These are phyloP conservation scores for Drosophila pachea DNA, from an alignment of 1,140 invertebrate species.

Conservation along the genomic window DNA sequence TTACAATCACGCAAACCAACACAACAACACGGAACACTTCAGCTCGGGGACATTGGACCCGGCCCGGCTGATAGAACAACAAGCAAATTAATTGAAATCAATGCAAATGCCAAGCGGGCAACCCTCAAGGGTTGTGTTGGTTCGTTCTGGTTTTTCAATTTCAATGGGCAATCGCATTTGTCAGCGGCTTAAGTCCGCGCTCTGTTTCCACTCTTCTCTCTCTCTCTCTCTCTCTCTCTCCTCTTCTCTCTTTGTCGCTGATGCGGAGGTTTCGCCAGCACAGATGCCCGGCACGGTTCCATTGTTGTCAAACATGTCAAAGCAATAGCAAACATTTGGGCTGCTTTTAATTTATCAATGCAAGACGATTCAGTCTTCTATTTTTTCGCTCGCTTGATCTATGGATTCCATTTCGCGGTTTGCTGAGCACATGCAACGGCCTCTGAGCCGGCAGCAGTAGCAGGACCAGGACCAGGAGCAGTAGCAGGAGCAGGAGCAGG, in stretches of 20 bases:
- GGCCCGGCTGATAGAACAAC: constrained; percentile 36
- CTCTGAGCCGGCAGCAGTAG: neutral
- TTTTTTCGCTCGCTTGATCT: constrained; percentile 55
- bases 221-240: neutral
- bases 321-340: constrained; percentile 76
- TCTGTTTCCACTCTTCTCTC: constrained; percentile 5
- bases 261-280: too few relatives aligned
- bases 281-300: constrained; percentile 15
- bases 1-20: constrained; percentile 71
- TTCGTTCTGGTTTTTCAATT: constrained; percentile 57
- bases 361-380: constrained; percentile 54
- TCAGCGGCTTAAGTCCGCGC: constrained; percentile 66
- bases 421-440: constrained; percentile 56
- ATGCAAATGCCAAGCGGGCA: constrained; percentile 62
- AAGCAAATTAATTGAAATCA: constrained; percentile 77
- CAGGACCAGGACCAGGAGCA: neutral
- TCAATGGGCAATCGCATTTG: constrained; percentile 74
- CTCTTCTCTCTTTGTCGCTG: neutral
- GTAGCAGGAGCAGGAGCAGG: neutral
- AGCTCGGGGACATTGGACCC: constrained; percentile 27
- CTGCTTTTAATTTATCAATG: constrained; percentile 75
- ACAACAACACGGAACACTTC: constrained; percentile 33
- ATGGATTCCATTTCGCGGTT: constrained; percentile 75
- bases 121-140: constrained; percentile 62
- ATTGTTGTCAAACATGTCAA: constrained; percentile 78